phyloP scores from a whole-genome alignment of 2,113 vertebrate genomes.

The Chaetodon trifascialis region DNA sequence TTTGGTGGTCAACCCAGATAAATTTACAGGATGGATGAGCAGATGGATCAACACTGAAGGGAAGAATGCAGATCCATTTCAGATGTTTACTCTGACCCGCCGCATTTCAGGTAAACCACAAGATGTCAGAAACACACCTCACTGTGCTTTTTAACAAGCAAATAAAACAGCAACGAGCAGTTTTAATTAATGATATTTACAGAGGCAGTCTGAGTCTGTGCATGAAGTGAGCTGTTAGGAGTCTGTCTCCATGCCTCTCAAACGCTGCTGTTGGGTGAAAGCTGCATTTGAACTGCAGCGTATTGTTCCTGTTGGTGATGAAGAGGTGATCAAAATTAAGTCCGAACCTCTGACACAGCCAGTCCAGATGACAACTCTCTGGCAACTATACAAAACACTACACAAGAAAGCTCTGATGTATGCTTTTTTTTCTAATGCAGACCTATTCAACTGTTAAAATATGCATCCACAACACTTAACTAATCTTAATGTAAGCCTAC shows the following conservation, averaged over 20 bases:
- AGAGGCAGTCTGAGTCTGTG: not conserved
- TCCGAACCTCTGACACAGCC: not conserved
- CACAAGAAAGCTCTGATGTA: not conserved
- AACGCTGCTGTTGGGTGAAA: not conserved
- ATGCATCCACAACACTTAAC: not conserved
- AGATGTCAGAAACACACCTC: not conserved
- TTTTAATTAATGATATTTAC: conserved; percentile 14
- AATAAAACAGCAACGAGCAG: not conserved
- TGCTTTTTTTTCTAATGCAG: not conserved
- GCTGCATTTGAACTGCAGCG: not conserved
- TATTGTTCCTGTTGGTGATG: conserved; percentile 1
- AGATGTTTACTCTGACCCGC: not conserved
- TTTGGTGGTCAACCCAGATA: conserved; percentile 2
- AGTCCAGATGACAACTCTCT: not conserved
- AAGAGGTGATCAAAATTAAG: not conserved
- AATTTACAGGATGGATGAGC: not conserved
- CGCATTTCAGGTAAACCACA: not conserved
- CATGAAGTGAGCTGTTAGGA: not conserved
- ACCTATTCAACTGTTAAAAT: not conserved
- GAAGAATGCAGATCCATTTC: not conserved
- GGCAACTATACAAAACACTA: not conserved
- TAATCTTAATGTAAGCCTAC: not conserved
- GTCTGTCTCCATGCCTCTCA: not conserved
- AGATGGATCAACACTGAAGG: not conserved
- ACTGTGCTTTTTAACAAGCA: not conserved